A percentile compares a stretch with the other conserved stretches of the same genome.
These are phyloP conservation scores for Brachionus plicatilis DNA, from an alignment of 1,140 invertebrate genomes.

Conservation along the genomic window DNA sequence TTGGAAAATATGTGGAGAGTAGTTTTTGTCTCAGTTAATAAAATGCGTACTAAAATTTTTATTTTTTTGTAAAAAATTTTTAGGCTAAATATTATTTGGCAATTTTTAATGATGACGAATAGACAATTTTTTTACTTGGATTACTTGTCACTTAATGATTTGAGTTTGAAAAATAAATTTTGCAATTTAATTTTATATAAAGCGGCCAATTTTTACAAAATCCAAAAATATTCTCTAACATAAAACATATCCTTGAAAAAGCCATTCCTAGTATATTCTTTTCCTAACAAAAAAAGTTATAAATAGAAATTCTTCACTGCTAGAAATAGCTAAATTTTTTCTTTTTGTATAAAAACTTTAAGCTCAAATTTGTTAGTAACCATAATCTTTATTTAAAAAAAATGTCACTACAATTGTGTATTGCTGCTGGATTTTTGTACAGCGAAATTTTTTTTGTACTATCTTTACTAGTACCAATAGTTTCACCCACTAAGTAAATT, in stretches of 20 bases:
- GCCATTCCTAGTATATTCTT: not conserved
- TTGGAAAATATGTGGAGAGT: too few relatives aligned
- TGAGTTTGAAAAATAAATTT: not conserved
- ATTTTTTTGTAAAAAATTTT: too few relatives aligned
- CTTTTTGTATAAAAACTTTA: not conserved
- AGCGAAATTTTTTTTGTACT: constrained; percentile 75
- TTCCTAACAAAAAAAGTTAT: not conserved
- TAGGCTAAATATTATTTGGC: not conserved
- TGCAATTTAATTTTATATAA: not conserved
- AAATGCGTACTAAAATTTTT: too few relatives aligned
- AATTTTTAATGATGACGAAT: not conserved
- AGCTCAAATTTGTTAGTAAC: not conserved
- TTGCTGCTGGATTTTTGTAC: constrained; percentile 87
- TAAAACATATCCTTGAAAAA: not conserved
- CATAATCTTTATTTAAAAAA: not conserved
- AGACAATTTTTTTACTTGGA: not conserved
- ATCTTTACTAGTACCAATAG: constrained; percentile 75
- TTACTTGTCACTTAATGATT: not conserved
- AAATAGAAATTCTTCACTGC: not conserved
- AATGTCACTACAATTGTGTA: constrained; percentile 93
- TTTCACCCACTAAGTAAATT: constrained; percentile 66
- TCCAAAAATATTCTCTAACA: not conserved
- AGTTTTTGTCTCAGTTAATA: too few relatives aligned
- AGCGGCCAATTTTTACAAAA: not conserved
- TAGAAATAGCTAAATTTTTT: constrained; percentile 11